A percentile compares a stretch with the other conserved stretches of the same genome.
phyloP scores from a whole-genome alignment of 64 coral and sea anemone genomes.

The Trachythela sp. region DNA sequence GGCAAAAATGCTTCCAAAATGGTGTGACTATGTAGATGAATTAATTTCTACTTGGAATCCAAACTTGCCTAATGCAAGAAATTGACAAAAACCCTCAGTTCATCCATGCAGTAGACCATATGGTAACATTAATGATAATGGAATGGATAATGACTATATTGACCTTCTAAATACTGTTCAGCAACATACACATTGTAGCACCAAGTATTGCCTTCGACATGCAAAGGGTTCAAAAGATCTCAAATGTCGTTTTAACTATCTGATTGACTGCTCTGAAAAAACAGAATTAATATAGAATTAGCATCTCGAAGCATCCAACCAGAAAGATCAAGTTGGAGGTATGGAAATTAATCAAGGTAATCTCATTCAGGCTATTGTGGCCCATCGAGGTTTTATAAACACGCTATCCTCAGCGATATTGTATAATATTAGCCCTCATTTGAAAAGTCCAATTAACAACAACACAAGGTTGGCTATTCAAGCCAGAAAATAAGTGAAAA shows the following conservation, averaged over 20 bases:
- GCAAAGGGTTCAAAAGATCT: neutral
- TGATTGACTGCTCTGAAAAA: no score
- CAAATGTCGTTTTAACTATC: no score
- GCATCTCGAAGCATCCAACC: neutral
- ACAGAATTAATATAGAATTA: no score
- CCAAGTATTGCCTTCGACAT: conserved; percentile 42
- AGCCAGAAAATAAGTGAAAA: neutral
- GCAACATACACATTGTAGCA: conserved; percentile 51
- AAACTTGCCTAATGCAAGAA: conserved; percentile 33
- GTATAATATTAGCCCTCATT: neutral
- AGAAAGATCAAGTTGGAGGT: neutral
- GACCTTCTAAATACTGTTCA: conserved; percentile 54
- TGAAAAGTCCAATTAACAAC: neutral
- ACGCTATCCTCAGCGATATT: neutral
- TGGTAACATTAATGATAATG: conserved; percentile 36
- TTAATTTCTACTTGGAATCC: conserved; percentile 53
- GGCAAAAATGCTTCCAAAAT: conserved; percentile 37
- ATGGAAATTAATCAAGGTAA: neutral
- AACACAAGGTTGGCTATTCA: neutral
- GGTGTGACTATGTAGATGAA: conserved; percentile 49
- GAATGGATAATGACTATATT: conserved; percentile 48
- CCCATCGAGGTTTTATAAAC: neutral
- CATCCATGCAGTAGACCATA: conserved; percentile 46
- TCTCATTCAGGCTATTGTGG: conserved; percentile 22
- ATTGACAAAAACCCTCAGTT: conserved; percentile 45